Percentiles rank a stretch among this genome's conserved stretches.
These are phyloP conservation scores for Syncerus caffer DNA, from an alignment of 2,797 vertebrate genomes.

Conservation along the genomic window DNA sequence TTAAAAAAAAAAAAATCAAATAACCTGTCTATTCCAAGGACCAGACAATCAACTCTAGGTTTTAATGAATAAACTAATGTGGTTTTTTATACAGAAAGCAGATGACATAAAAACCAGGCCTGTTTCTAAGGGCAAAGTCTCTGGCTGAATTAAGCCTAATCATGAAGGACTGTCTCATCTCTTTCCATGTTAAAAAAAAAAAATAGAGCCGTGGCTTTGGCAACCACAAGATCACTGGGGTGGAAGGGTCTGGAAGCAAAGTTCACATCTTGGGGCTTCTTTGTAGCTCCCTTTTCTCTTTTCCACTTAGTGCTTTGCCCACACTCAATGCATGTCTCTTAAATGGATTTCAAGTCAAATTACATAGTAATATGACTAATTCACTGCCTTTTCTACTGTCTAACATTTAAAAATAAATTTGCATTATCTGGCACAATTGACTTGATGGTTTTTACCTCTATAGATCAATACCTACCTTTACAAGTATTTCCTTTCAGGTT, in stretches of 20 bases:
- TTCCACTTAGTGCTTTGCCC: neutral
- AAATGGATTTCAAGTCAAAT: slow-evolving; percentile 29
- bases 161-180: neutral
- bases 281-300: neutral
- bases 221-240: neutral
- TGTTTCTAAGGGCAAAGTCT: neutral
- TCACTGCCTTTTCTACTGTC: neutral
- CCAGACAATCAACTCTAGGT: neutral
- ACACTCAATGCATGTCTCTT: neutral
- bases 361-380: slow-evolving; percentile 17
- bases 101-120: neutral
- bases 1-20: neutral
- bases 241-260: neutral
- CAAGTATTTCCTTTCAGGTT: neutral
- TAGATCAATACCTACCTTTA: neutral
- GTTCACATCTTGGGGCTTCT: neutral
- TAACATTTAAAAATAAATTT: slow-evolving; percentile 51
- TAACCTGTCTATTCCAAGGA: neutral
- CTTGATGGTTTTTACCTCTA: slow-evolving; percentile 11
- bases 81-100: neutral
- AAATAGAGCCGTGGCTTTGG: neutral
- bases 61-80: neutral
- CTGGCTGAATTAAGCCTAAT: neutral
- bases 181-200: neutral
- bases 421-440: slow-evolving; percentile 27